Evolutionary conservation across 2,888 invertebrate species (phyloP), one percentile per base, ranked within the genome.

Genomic region (Ommatoiulus sabulosus): DNA sequence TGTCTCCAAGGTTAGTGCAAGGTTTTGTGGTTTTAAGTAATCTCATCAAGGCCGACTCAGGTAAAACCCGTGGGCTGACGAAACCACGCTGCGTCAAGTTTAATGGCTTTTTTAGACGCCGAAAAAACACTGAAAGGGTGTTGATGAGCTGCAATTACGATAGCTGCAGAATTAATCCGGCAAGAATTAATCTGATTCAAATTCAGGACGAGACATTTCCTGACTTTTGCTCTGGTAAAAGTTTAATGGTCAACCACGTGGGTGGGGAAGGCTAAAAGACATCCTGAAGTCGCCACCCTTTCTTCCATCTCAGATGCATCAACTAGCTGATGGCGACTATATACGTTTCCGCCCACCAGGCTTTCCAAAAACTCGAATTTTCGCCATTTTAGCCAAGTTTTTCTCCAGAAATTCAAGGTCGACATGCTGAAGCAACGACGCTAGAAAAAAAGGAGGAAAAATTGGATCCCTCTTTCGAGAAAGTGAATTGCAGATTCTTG

Each of bases 41-140:
- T 80, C 80, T 80, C 35, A 15, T 80, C 80, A 80, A 80, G 80
- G 80, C 80, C 15, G 80, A 80, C 12, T 35, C 15, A 80, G 35
- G 80, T 80, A 80, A 80, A 80, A 80, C 35, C 80, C 80, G 80
- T 80, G 80, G 80, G 80, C 80, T 80, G 80, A 80, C 10, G 80
- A 35, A 80, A 80, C 80, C 80, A 80, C 4, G 35, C 35, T 35
- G 24, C 80, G 15, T 80, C 35, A 35, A 80, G 80, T 80, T 80
- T 43, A 80, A 80, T 80, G 35, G 80, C 80, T 80, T 43, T 80
- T 80, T 80, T 12, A 52, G n/a, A n/a, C 80, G 80, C 80, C 6
- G 12, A 35, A 80, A 52, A 12, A 80, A 35, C 35, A 15, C 80
- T 80, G 10, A 43, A 80, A 35, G 80, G 80, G 80, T 80, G 80